Percentiles rank a stretch among this genome's conserved stretches.
Conservation (phyloP, 2,797 vertebrate species). For the Gadopsis marmoratus region DNA sequence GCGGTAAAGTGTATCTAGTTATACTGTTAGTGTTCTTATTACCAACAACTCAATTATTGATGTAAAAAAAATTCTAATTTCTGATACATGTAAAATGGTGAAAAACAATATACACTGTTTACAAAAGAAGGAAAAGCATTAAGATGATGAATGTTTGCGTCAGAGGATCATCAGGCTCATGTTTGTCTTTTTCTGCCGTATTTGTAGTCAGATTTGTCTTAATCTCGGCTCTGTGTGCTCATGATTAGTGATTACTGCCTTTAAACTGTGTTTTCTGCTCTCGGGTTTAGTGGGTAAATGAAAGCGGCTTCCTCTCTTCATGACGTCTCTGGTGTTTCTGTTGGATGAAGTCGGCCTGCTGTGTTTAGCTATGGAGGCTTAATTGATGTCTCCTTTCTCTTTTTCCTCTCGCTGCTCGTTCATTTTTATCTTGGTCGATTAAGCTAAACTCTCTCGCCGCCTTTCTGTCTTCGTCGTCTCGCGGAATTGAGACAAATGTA, state of each 20-base stretch:
- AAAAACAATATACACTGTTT: too few species aligned
- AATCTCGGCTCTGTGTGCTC: not conserved
- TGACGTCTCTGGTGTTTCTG: slow-evolving; percentile 5
- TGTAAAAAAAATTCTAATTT: too few species aligned
- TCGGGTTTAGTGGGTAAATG: not conserved
- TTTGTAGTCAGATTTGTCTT: not conserved
- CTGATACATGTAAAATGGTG: too few species aligned
- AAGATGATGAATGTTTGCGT: not conserved
- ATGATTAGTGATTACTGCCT: not conserved
- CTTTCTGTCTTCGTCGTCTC: not conserved
- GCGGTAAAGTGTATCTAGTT: too few species aligned
- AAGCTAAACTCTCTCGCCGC: not conserved
- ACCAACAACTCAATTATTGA: too few species aligned
- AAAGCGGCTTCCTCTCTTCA: not conserved
- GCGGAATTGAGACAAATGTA: too few species aligned
- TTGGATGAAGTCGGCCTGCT: not conserved
- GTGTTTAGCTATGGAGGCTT: slow-evolving; percentile 11
- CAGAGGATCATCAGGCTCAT: not conserved
- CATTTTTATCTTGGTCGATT: slow-evolving; percentile 30
- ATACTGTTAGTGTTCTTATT: too few species aligned
- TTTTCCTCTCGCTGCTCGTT: slow-evolving; percentile 1
- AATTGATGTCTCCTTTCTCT: slow-evolving; percentile 11
- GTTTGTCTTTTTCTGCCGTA: not conserved
- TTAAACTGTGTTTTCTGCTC: slow-evolving; percentile 4
- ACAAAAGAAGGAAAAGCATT: too few species aligned